Conservation (phyloP, 2,113 vertebrate genomes). For the Hydropotes inermis region DNA sequence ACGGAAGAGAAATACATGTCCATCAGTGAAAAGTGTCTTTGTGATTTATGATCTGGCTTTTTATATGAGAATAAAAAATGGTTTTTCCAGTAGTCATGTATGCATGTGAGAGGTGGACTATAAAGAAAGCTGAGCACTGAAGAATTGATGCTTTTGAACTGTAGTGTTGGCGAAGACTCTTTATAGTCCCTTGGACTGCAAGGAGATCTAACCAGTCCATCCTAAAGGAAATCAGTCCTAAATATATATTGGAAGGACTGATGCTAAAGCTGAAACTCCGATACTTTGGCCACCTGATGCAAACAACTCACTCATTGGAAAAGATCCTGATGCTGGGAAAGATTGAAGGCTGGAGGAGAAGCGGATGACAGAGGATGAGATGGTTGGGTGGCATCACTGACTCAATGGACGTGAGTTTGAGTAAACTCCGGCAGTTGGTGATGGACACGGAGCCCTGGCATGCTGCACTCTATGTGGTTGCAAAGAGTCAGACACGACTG, state of each 20-base stretch:
- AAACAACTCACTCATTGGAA: background rate
- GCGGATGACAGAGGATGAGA: background rate
- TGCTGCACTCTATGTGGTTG: background rate
- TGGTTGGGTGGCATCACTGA: background rate
- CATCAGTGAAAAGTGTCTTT: conserved; percentile 50
- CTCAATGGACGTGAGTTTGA: background rate
- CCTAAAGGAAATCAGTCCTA: background rate
- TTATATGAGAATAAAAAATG: conserved; percentile 13
- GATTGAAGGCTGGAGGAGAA: background rate
- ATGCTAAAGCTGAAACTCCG: background rate
- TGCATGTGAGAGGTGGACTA: background rate
- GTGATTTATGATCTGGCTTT: conserved; percentile 29
- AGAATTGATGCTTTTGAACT: background rate
- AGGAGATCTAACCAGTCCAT: background rate
- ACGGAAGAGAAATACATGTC: background rate
- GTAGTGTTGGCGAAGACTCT: background rate
- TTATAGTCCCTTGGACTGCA: background rate
- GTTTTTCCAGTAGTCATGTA: background rate
- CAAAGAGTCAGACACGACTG: background rate
- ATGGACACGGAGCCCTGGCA: background rate
- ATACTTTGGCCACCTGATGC: background rate
- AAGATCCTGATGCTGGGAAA: background rate
- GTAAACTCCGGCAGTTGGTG: background rate
- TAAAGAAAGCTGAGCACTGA: background rate
- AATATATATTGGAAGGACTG: background rate